Base-by-base conservation (phyloP, 2,797 vertebrate genomes). In the Amazona finschi region DNA sequence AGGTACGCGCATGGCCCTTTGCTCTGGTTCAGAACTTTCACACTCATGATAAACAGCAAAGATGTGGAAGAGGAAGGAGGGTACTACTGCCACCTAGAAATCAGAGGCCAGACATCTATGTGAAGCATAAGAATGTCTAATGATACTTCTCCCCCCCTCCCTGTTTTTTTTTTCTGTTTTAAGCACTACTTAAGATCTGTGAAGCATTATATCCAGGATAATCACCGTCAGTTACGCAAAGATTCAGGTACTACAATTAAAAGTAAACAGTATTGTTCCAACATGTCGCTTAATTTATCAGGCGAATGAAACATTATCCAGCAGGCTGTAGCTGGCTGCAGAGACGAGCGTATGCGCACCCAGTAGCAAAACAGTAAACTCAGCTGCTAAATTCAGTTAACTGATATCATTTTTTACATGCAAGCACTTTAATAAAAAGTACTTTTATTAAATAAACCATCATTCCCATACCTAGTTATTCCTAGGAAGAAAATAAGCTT, bases 341-440 rank as follows among this genome's bases (percentile, higher is more conserved):
- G 64, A 93, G 79, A 80, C 39, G 87, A 87, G 88, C 46, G 52
- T 92, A 89, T 2, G 0, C 81, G 46, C 22, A 96, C 91, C 94
- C 89, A 93, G 85, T 66, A 90, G 96, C 95, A 97, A 97, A 97
- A 96, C 46, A 93, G 78, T 61, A 93, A 96, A 95, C 77, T 85
- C 79, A 92, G 97, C 97, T 98, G 97, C 98, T 98, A 98, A 95
- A 97, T 89, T 96, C 65, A 93, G 84, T 31, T 80, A 91, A 95
- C 64, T 81, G 31, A 71, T 52, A 91, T 2, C 27, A 65, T 53
- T 43, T 90, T 94, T 90, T 72, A 81, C 87, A 82, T 13, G 24
- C 30, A 84, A 67, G 21, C n/a, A 58, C 30, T 38, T 92, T 52
- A 22, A 22, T 33, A 87, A 79, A 57, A 96, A 89, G 84, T 58